phyloP scores from a whole-genome alignment of 1,140 invertebrate genomes.

The Laodelphax striatellus region DNA sequence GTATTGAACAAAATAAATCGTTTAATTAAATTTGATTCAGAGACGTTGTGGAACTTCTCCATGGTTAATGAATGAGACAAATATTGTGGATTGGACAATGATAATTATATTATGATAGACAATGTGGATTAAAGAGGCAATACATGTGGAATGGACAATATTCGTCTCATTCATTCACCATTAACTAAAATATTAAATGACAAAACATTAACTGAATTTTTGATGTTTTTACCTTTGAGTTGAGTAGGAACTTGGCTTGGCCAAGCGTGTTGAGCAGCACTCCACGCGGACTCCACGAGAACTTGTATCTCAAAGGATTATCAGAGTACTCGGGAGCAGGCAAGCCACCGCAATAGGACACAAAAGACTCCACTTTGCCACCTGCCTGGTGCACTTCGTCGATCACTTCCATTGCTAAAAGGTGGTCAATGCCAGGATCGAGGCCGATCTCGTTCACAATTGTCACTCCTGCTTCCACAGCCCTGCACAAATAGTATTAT shows the following conservation, averaged over 20 bases:
- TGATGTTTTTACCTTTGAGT: conserved; percentile 57
- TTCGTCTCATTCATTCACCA: no score
- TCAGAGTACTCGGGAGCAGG: conserved; percentile 91
- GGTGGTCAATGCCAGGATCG: conserved; percentile 96
- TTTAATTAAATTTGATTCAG: no score
- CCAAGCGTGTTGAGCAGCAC: conserved; percentile 82
- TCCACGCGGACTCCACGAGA: conserved; percentile 91
- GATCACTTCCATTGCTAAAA: conserved; percentile 94
- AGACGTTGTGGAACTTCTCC: no score
- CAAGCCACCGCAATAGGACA: conserved; percentile 93
- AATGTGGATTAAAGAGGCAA: no score
- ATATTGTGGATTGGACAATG: no score
- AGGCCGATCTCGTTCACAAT: conserved; percentile 71
- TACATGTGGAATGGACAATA: no score
- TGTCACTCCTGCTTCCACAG: conserved; percentile 27
- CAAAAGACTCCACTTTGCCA: conserved; percentile 79
- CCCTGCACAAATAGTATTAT: conserved; percentile 14
- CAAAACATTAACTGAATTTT: no score
- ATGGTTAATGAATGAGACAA: no score
- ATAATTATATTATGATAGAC: no score
- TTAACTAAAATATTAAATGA: no score
- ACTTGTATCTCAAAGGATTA: conserved; percentile 93
- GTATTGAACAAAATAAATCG: no score
- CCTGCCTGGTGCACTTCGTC: conserved; percentile 73
- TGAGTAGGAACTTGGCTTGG: conserved; percentile 75